phyloP scores from a whole-genome alignment of 2,113 vertebrate species.

The Trochalopteron elliotii region DNA sequence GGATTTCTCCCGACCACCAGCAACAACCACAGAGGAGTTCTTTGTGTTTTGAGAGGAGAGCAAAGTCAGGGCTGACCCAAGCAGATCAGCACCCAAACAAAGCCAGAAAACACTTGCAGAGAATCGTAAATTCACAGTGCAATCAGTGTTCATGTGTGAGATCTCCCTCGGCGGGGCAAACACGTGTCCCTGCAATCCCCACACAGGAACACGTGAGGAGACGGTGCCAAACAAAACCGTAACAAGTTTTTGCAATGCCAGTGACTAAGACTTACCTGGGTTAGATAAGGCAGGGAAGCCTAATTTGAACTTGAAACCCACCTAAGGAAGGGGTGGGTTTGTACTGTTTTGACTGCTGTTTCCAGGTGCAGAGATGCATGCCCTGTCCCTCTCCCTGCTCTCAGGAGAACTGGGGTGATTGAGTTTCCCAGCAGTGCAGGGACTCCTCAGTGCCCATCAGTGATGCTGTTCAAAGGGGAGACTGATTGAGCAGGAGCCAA shows the following conservation, averaged over 20 bases:
- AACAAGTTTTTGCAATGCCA: neutral
- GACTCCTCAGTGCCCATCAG: neutral
- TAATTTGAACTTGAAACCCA: neutral
- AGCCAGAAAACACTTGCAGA: neutral
- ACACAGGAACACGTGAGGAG: neutral
- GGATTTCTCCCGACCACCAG: neutral
- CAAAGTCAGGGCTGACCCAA: neutral
- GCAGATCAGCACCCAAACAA: neutral
- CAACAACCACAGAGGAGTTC: neutral
- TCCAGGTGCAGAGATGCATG: neutral
- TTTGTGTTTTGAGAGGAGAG: neutral
- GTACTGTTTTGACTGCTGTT: neutral
- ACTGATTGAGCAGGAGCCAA: fast-evolving
- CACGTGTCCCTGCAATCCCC: neutral
- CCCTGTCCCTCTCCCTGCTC: neutral
- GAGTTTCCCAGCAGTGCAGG: neutral
- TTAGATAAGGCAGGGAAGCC: neutral
- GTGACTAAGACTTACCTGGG: neutral
- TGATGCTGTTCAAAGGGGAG: neutral
- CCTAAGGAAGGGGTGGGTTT: neutral
- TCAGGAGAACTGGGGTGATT: fast-evolving
- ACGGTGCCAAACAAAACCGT: neutral
- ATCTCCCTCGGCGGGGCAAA: neutral
- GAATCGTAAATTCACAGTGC: neutral
- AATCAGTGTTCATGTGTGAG: fast-evolving